Conservation (phyloP, 2,113 vertebrate genomes). For the Plotosus lineatus region DNA sequence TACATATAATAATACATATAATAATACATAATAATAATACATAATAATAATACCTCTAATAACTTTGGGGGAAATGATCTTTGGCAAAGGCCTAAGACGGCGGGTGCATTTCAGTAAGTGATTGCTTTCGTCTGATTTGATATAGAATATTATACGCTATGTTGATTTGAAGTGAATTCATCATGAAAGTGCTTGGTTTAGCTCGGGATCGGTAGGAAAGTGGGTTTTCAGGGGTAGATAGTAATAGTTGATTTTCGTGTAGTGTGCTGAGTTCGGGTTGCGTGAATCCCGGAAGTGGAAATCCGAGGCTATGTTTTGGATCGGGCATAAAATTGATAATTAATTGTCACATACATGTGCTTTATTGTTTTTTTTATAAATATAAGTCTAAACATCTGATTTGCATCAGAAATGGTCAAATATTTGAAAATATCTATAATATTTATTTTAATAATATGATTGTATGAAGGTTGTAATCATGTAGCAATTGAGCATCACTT, state of each 20-base stretch:
- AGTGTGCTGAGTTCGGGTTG: neutral
- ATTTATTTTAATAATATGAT: neutral
- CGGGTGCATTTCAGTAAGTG: slow-evolving; percentile 48
- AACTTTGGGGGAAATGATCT: slow-evolving; percentile 27
- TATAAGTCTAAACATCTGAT: neutral
- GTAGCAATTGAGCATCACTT: neutral
- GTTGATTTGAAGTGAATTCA: neutral
- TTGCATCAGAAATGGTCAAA: neutral
- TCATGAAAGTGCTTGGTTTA: neutral
- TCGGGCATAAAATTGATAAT: slow-evolving; percentile 31
- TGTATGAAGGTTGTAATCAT: neutral
- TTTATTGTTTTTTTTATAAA: too few species aligned
- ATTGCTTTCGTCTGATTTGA: neutral
- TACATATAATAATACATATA: too few species aligned
- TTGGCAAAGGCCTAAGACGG: slow-evolving; percentile 47
- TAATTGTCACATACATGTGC: too few species aligned
- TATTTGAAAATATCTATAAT: neutral
- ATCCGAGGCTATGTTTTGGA: slow-evolving; percentile 28
- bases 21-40: too few species aligned
- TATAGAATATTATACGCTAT: neutral
- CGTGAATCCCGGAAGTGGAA: slow-evolving; percentile 17
- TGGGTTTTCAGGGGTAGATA: neutral
- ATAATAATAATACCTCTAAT: too few species aligned
- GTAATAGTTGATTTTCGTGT: neutral
- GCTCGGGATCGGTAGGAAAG: too few species aligned